phyloP scores from a whole-genome alignment of 2,797 vertebrate genomes.

The Sciurus vulgaris region DNA sequence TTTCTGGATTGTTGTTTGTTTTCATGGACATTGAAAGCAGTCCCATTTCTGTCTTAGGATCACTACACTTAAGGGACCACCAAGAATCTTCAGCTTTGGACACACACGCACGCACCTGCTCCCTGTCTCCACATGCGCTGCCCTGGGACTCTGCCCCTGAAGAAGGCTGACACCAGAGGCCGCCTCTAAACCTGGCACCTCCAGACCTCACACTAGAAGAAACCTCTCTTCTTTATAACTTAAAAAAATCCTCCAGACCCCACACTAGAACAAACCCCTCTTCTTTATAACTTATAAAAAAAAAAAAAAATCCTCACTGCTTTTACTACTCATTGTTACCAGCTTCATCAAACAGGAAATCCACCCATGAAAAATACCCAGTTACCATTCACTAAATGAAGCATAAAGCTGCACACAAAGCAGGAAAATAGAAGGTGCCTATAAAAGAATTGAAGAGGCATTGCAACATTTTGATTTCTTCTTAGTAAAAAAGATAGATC shows the following conservation, averaged over 20 bases:
- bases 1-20: background rate
- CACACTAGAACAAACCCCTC: background rate
- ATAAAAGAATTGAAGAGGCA: background rate
- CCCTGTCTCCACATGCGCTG: background rate
- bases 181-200: background rate
- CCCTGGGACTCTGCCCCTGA: background rate
- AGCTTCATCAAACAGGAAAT: conserved; percentile 53
- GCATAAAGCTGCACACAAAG: background rate
- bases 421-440: background rate
- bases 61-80: background rate
- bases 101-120: background rate
- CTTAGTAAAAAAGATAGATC: background rate
- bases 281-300: too few relatives aligned
- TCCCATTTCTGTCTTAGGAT: background rate
- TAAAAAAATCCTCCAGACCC: background rate
- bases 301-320: background rate
- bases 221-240: too few relatives aligned
- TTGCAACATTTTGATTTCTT: background rate
- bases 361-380: conserved; percentile 14
- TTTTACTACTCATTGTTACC: background rate
- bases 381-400: conserved; percentile 32
- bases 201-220: background rate
- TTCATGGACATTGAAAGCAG: background rate
- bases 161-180: background rate
- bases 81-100: background rate